Base-by-base conservation (phyloP, 1,140 invertebrate genomes). In the Pteromalus puparum region DNA sequence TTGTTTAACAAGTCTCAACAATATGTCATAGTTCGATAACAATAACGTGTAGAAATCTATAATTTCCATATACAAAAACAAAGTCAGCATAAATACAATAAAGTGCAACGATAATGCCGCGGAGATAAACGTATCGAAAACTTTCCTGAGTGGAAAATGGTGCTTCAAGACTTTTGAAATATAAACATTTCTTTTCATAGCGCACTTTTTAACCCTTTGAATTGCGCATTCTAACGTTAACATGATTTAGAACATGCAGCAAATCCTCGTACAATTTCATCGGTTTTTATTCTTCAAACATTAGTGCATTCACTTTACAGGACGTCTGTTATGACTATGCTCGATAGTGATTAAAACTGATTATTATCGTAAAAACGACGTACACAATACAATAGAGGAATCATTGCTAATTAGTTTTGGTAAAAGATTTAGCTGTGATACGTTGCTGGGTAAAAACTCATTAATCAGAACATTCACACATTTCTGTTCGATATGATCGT, bases 1-100 rank as follows among this genome's bases (percentile, higher is more conserved):
- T 34, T 68, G 1, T 85, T 81, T 74, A 85, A 85, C 84, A 85
- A 81, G 61, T 67, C n/a, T 85, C 67, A 85, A 85, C 74, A 85
- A 76, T 26, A 85, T 74, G 9, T 68, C 46, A 48, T 48, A 67
- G 28, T 77, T 81, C 15, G 13, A 72, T 81, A 85, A 72, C 65
- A 85, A 81, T 76, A 82, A 76, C 24, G 48, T 28, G 53, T 85
- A 85, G 38, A 76, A 81, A 81, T 77, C 73, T 85, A 77, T 53
- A 48, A 81, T 81, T 82, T 82, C 77, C 75, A 61, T 10, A 77
- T 81, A 85, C 73, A 85, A 81, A 85, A 85, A n/a, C 13, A 73
- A 42, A 75, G 21, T 76, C n/a, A 85, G 6, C 21, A 77, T 76
- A 81, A 77, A 65, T 77, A 81, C 34, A 85, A 46, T 76, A 75